Conservation (phyloP, 2,888 invertebrate species). For the Cabera pusaria region DNA sequence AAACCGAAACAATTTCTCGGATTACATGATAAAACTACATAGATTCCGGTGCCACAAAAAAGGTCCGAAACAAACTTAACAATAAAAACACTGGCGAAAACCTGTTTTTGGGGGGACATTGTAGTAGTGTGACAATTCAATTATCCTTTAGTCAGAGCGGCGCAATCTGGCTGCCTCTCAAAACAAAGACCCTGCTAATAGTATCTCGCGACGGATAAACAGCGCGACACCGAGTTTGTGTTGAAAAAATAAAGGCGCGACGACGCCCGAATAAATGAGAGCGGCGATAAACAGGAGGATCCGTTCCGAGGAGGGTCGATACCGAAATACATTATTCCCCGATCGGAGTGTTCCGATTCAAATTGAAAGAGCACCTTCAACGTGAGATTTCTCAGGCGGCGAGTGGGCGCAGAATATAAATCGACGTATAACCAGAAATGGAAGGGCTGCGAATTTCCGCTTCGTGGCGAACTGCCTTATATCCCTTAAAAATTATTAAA, state of each 20-base stretch:
- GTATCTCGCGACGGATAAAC: slow-evolving; percentile 73
- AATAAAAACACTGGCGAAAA: slow-evolving; percentile 35
- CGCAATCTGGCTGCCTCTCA: slow-evolving; percentile 69
- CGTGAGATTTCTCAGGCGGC: slow-evolving; percentile 83
- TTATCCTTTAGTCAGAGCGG: slow-evolving; percentile 65
- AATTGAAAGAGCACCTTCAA: slow-evolving; percentile 84
- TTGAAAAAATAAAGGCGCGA: slow-evolving; percentile 81
- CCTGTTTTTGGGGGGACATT: slow-evolving; percentile 38
- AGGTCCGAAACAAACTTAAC: slow-evolving; percentile 27
- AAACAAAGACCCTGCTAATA: slow-evolving; percentile 77
- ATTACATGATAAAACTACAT: too few species aligned
- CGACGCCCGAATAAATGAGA: slow-evolving; percentile 82
- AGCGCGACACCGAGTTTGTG: slow-evolving; percentile 71
- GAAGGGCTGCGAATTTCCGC: slow-evolving; percentile 78
- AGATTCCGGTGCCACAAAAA: slow-evolving; percentile 18
- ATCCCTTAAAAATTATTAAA: slow-evolving; percentile 44
- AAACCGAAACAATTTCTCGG: too few species aligned
- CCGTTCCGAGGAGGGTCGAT: slow-evolving; percentile 79
- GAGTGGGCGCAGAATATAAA: slow-evolving; percentile 83
- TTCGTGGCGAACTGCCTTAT: slow-evolving; percentile 64
- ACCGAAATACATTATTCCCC: slow-evolving; percentile 83
- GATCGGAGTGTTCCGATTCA: slow-evolving; percentile 83
- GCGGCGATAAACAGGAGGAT: slow-evolving; percentile 82
- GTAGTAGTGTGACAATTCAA: slow-evolving; percentile 67
- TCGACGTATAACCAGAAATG: slow-evolving; percentile 81